Percentiles rank a stretch among this genome's conserved stretches.
Conservation (phyloP, 2,113 vertebrate genomes). For the Myrmecobius fasciatus region DNA sequence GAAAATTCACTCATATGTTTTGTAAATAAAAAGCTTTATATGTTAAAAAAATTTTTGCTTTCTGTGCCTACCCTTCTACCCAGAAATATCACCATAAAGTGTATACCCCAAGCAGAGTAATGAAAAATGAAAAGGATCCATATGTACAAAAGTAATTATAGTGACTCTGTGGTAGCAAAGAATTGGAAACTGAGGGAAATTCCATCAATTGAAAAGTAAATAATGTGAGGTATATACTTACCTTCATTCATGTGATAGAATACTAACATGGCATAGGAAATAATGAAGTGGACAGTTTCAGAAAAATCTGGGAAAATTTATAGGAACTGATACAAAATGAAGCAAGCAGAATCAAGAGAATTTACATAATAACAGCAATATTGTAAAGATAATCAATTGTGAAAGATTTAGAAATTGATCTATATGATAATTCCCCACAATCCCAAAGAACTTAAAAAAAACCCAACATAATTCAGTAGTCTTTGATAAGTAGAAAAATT, state of each 20-base stretch:
- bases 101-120: background rate
- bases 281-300: background rate
- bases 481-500: no score
- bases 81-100: background rate
- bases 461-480: no score
- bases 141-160: background rate
- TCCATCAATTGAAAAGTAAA: background rate
- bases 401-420: background rate
- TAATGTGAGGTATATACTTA: background rate
- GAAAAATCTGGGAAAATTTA: background rate
- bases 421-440: background rate
- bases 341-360: background rate
- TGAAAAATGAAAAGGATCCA: background rate
- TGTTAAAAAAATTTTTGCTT: no score
- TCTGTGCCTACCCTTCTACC: background rate
- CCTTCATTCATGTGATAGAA: background rate
- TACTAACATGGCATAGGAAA: background rate
- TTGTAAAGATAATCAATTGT: background rate
- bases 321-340: background rate
- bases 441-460: background rate
- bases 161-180: background rate
- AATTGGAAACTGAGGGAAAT: background rate
- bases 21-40: no score
- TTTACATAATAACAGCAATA: background rate
- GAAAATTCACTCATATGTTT: no score